Evolutionary conservation across 2,113 vertebrate genomes (phyloP), one percentile per base, ranked within the genome.

Genomic region (Hydrochoerus hydrochaeris): DNA sequence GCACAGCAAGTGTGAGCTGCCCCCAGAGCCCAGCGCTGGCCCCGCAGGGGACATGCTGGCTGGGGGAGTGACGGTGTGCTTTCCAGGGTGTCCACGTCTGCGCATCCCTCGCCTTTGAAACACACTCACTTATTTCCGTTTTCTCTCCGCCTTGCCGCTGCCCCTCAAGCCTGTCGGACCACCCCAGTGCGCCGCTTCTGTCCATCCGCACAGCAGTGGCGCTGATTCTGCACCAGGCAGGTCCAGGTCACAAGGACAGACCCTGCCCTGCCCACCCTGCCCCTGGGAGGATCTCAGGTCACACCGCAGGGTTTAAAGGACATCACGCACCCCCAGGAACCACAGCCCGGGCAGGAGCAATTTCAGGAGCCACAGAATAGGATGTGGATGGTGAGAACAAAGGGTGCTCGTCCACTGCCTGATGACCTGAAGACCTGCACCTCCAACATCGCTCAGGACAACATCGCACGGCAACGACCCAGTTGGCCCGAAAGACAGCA

Each of bases 21-120:
- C 77, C 52, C 1, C 14, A 10, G 4, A 86, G 63, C 4, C 67
- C 41, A 17, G 12, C 16, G 6, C 12, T 3, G 20, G 32, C 38
- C 81, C 8, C 49, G 30, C 19, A 69, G n/a, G 89, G 30, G 30
- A 88, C 14, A 3, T 26, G 3, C 5, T 86, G 24, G 1, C 84
- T 58, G 80, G 26, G 38, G 57, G 24, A 86, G 1, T 7, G 20
- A 38, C 20, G 24, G 16, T 3, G 0, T 0, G 19, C 1, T 65
- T 11, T 49, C 86, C 5, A 3, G n/a, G 35, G 1, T 8, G 10
- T 22, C 88, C 26, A 41, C 85, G 77, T 81, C 32, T 96, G 38
- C 83, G 88, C 14, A 49, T 84, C 95, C 88, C 73, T 96, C n/a
- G 78, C 24, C 90, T 63, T 87, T 77, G 92, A 94, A 93, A 85